Evolutionary conservation across 2,113 vertebrate genomes (phyloP).

Genomic region (Uria aalge): DNA sequence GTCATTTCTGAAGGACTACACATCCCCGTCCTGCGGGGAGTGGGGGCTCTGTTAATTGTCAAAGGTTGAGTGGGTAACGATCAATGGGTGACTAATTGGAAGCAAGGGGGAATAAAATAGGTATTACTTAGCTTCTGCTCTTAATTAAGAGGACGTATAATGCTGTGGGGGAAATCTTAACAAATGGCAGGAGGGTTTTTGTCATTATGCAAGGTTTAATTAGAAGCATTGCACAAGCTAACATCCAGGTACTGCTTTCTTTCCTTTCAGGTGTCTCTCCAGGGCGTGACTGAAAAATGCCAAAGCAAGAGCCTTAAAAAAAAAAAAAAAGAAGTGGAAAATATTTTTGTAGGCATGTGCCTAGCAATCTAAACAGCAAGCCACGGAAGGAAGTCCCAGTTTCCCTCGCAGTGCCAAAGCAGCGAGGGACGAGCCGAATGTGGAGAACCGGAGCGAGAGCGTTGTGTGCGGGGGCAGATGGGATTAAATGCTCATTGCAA

Average conservation of each 20-base stretch:
- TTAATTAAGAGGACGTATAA: slow-evolving; percentile 68
- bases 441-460: not conserved
- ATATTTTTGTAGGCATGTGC: not conserved
- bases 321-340: not conserved
- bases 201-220: slow-evolving; percentile 60
- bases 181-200: slow-evolving; percentile 63
- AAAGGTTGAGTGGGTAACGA: slow-evolving; percentile 51
- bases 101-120: slow-evolving; percentile 61
- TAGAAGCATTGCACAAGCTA: slow-evolving; percentile 39
- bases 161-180: slow-evolving; percentile 63
- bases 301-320: not conserved
- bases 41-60: slow-evolving; percentile 58
- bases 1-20: slow-evolving; percentile 2
- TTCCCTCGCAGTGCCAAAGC: not conserved
- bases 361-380: not conserved
- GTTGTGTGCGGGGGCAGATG: fast-evolving
- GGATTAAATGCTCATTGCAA: not conserved
- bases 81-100: slow-evolving; percentile 73
- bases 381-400: not conserved
- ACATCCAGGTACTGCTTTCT: slow-evolving; percentile 17
- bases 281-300: not conserved
- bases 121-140: slow-evolving; percentile 67
- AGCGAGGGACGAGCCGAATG: not conserved
- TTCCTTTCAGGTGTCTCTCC: slow-evolving; percentile 42
- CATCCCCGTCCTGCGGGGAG: not conserved